phyloP scores from a whole-genome alignment of 2,888 invertebrate species.

The Drosophila maculinotata region DNA sequence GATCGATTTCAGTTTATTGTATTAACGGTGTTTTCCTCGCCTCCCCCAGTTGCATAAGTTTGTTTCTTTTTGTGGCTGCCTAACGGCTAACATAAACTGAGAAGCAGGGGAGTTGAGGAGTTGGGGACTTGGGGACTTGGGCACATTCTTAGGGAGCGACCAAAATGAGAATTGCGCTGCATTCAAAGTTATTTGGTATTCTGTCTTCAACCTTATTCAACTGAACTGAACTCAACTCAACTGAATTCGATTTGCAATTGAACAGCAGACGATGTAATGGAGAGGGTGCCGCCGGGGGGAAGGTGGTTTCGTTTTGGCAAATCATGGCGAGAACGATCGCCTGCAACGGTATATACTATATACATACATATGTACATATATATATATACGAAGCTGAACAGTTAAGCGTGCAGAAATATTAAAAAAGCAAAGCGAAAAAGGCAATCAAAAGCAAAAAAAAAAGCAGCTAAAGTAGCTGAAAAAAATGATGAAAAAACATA shows the following conservation, averaged over 20 bases:
- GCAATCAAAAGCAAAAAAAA: conserved; percentile 39
- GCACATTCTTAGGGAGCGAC: conserved; percentile 11
- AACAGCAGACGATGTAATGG: not conserved
- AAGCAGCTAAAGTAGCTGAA: conserved; percentile 23
- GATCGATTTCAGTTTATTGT: conserved; percentile 59
- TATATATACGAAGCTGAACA: conserved; percentile 66
- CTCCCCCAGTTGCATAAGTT: conserved; percentile 23
- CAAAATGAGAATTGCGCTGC: conserved; percentile 26
- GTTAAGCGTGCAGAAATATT: conserved; percentile 74
- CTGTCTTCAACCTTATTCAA: not conserved
- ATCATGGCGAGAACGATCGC: conserved; percentile 68
- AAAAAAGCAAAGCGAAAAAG: conserved; percentile 52
- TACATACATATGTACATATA: no score
- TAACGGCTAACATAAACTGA: conserved; percentile 29
- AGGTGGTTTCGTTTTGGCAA: conserved; percentile 56
- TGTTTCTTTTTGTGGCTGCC: conserved; percentile 3
- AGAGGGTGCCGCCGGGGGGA: conserved; percentile 1
- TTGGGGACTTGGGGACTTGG: no score
- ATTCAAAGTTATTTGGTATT: conserved; percentile 12
- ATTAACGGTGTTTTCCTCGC: conserved; percentile 44
- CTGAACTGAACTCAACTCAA: conserved; percentile 3
- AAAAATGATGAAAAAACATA: conserved; percentile 39
- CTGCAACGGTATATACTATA: conserved; percentile 74
- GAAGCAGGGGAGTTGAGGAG: not conserved
- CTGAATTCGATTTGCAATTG: conserved; percentile 32